Percentiles rank a stretch among this genome's conserved stretches.
Evolutionary conservation across 2,888 invertebrate species (phyloP).

Genomic region (Nudaria mundana): DNA sequence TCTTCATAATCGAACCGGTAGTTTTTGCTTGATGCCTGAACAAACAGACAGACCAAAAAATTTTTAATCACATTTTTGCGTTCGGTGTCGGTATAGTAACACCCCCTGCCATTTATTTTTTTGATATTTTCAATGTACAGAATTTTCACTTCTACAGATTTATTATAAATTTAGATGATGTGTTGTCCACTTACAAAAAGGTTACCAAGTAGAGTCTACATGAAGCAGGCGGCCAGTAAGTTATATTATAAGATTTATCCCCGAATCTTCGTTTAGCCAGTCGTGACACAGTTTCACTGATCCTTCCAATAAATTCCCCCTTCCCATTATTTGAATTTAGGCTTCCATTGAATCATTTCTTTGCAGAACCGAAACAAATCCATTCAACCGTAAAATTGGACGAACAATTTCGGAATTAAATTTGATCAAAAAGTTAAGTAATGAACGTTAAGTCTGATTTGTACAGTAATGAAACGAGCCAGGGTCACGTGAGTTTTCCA

Average conservation of each 20-base stretch:
- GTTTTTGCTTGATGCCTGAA: no score
- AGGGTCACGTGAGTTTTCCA: background rate
- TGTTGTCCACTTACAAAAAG: no score
- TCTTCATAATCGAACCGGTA: no score
- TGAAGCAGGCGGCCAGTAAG: no score
- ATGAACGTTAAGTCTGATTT: constrained; percentile 61
- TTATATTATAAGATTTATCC: constrained; percentile 39
- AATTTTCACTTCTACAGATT: no score
- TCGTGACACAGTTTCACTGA: constrained; percentile 54
- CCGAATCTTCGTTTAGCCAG: constrained; percentile 45
- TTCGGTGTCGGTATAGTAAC: no score
- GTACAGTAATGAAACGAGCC: constrained; percentile 25
- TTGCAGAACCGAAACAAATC: constrained; percentile 68
- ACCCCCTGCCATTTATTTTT: no score
- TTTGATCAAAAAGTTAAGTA: constrained; percentile 72
- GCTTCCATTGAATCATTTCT: constrained; percentile 72
- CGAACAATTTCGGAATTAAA: constrained; percentile 66
- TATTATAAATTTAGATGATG: no score
- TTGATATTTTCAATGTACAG: no score
- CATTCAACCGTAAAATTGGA: constrained; percentile 71
- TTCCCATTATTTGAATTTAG: constrained; percentile 66
- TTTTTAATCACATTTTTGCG: no score
- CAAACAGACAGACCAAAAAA: no score
- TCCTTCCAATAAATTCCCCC: constrained; percentile 60
- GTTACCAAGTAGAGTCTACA: no score